These are phyloP conservation scores for Cyprinus carpio DNA, from an alignment of 2,113 vertebrate genomes.

Conservation along the genomic window DNA sequence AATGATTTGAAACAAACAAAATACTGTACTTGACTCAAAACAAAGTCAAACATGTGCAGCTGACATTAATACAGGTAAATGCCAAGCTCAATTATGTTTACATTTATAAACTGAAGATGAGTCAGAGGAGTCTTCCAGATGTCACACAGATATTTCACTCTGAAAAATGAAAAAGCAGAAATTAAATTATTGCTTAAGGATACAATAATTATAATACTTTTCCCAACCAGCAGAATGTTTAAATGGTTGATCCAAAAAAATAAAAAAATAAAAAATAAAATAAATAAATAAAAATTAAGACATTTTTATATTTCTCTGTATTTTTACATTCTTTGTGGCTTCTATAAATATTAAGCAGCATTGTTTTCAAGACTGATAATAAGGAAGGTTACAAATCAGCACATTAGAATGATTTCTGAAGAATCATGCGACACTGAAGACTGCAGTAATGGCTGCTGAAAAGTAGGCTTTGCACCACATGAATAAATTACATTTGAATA, in stretches of 20 bases:
- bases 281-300: too few species aligned
- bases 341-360: not conserved
- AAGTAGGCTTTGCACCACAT: not conserved
- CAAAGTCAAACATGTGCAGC: not conserved
- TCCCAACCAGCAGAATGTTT: not conserved
- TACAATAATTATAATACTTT: not conserved
- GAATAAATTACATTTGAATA: not conserved
- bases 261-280: too few species aligned
- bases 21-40: not conserved
- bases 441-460: not conserved
- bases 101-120: constrained; percentile 13
- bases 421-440: not conserved
- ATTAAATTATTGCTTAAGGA: constrained; percentile 2
- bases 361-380: not conserved
- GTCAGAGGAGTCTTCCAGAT: not conserved
- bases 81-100: not conserved
- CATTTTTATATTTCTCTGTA: too few species aligned
- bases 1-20: not conserved
- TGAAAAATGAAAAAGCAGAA: constrained; percentile 44
- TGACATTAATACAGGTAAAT: not conserved
- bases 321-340: too few species aligned
- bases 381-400: not conserved
- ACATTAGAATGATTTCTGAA: not conserved
- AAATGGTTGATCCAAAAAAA: not conserved
- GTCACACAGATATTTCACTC: constrained; percentile 51